A percentile compares a stretch with the other conserved stretches of the same genome.
phyloP scores from a whole-genome alignment of 2,113 vertebrate species.

The Psephotus haematonotus region DNA sequence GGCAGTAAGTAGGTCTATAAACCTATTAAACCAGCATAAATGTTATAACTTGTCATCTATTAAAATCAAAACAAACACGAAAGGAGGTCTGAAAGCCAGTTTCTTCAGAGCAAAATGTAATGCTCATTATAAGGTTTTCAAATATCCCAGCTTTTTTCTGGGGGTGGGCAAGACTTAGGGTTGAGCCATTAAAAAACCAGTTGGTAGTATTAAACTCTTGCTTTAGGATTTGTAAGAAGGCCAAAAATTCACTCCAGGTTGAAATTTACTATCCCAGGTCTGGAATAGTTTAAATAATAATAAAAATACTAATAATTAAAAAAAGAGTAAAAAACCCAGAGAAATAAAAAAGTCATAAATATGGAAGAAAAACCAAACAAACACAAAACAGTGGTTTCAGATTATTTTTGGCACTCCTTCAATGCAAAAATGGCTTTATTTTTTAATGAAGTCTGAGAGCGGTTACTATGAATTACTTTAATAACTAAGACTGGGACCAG shows the following conservation, averaged over 20 bases:
- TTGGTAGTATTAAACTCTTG: constrained; percentile 30
- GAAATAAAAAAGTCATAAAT: background rate
- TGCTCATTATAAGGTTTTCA: background rate
- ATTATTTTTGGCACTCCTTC: background rate
- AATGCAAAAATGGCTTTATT: background rate
- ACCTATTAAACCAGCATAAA: constrained; percentile 26
- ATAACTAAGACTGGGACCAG: background rate
- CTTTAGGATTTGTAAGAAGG: constrained; percentile 8
- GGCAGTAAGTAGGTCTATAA: constrained; percentile 33
- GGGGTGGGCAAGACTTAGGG: background rate
- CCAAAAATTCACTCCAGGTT: background rate
- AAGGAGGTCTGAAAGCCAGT: background rate
- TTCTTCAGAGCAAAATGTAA: constrained; percentile 12
- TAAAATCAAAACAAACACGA: constrained; percentile 46
- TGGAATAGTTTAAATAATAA: background rate
- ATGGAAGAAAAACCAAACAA: background rate
- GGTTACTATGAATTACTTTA: background rate
- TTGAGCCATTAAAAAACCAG: constrained; percentile 25
- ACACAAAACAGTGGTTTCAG: constrained; percentile 4
- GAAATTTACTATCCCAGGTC: background rate
- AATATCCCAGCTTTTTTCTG: background rate
- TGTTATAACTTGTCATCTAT: constrained; percentile 21
- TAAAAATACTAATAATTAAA: background rate
- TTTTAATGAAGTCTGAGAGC: background rate
- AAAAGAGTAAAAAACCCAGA: background rate